A percentile compares a stretch with the other conserved stretches of the same genome.
phyloP scores from a whole-genome alignment of 2,888 invertebrate genomes.

The Galeruca laticollis region DNA sequence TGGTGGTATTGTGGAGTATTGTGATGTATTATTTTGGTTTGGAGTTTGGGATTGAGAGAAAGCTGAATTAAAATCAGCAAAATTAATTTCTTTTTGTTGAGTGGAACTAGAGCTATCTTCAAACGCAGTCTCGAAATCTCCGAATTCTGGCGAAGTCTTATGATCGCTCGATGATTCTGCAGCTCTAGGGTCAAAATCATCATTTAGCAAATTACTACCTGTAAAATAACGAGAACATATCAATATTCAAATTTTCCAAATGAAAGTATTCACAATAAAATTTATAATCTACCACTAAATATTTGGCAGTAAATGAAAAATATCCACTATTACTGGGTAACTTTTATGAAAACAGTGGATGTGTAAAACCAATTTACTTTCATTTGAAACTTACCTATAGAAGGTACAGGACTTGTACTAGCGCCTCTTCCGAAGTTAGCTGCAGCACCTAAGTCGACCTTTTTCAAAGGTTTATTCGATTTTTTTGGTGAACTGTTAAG shows the following conservation, averaged over 20 bases:
- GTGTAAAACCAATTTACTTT: not conserved
- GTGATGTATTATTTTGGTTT: slow-evolving; percentile 30
- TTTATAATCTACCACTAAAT: too few relatives aligned
- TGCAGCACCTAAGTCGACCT: slow-evolving; percentile 77
- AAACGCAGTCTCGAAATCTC: slow-evolving; percentile 83
- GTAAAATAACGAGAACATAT: slow-evolving; percentile 17
- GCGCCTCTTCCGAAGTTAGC: slow-evolving; percentile 74
- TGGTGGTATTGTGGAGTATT: slow-evolving; percentile 38
- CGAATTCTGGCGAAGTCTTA: slow-evolving; percentile 72
- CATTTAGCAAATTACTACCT: slow-evolving; percentile 69
- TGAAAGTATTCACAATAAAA: too few relatives aligned
- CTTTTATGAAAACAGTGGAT: too few relatives aligned
- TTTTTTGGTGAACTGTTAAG: slow-evolving; percentile 64
- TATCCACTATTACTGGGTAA: too few relatives aligned
- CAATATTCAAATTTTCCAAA: too few relatives aligned
- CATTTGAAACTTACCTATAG: slow-evolving; percentile 31
- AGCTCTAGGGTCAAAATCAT: slow-evolving; percentile 74
- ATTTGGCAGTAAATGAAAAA: too few relatives aligned
- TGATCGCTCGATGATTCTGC: slow-evolving; percentile 58
- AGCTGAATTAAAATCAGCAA: slow-evolving; percentile 85
- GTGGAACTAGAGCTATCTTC: slow-evolving; percentile 58
- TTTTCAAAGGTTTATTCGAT: slow-evolving; percentile 67
- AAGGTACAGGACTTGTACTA: slow-evolving; percentile 60
- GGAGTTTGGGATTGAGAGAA: slow-evolving; percentile 65
- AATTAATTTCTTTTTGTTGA: slow-evolving; percentile 71